phyloP scores from a whole-genome alignment of 2,888 invertebrate genomes.

The Tridacna gigas region DNA sequence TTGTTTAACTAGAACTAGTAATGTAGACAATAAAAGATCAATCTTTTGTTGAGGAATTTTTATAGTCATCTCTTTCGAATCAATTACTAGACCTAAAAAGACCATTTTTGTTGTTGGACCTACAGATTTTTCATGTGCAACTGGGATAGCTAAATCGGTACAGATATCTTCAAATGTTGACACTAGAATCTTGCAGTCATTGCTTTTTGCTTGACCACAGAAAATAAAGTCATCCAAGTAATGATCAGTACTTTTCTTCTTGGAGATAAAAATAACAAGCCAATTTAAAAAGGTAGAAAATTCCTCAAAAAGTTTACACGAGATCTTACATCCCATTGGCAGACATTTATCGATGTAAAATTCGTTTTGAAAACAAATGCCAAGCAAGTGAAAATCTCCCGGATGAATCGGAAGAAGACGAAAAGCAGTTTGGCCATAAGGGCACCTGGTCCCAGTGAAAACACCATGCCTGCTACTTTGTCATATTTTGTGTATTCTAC shows the following conservation, averaged over 20 bases:
- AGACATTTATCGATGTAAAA: slow-evolving; percentile 4
- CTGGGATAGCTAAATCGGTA: no score
- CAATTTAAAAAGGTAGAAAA: slow-evolving; percentile 35
- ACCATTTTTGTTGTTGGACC: slow-evolving; percentile 19
- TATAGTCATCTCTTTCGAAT: slow-evolving; percentile 22
- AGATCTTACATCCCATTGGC: slow-evolving; percentile 26
- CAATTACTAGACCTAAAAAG: slow-evolving; percentile 38
- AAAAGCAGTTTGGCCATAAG: no score
- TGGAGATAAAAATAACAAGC: neutral
- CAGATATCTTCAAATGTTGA: no score
- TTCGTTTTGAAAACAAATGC: neutral
- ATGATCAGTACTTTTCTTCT: slow-evolving; percentile 13
- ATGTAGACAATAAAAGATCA: neutral
- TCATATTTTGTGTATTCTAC: no score
- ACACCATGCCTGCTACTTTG: no score
- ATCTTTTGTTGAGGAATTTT: slow-evolving; percentile 26
- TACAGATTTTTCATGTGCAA: slow-evolving; percentile 21
- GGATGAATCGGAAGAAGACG: no score
- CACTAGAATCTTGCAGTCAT: no score
- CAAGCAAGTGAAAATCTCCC: slow-evolving; percentile 12
- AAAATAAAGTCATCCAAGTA: slow-evolving; percentile 48
- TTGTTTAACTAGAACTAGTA: neutral
- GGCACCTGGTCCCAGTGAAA: no score
- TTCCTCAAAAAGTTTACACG: slow-evolving; percentile 27
- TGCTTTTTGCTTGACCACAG: neutral